These are phyloP conservation scores for Microplitis demolitor DNA, from an alignment of 1,140 invertebrate species.

Conservation along the genomic window DNA sequence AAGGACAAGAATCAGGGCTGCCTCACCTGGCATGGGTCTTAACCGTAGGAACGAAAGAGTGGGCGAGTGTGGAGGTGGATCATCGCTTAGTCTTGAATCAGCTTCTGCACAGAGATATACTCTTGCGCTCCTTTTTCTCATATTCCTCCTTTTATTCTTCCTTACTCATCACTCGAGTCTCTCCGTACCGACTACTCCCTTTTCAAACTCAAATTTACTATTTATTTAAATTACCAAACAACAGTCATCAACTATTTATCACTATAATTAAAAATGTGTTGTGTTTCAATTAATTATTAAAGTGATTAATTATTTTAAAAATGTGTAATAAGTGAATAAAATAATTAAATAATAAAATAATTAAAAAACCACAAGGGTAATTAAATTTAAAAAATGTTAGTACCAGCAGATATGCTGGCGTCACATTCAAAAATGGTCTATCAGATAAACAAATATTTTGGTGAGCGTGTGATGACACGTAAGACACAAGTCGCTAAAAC, in stretches of 20 bases:
- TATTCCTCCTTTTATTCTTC: background rate
- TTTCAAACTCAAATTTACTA: no score
- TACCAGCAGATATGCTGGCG: slow-evolving; percentile 83
- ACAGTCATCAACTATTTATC: no score
- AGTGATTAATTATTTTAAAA: background rate
- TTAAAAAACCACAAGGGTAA: background rate
- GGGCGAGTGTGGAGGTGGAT: slow-evolving; percentile 43
- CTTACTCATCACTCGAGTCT: no score
- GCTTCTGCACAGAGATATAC: slow-evolving; percentile 40
- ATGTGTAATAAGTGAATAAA: background rate
- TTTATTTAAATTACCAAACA: no score
- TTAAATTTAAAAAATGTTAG: slow-evolving; percentile 69
- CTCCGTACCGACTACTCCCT: no score
- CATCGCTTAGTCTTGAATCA: slow-evolving; percentile 47
- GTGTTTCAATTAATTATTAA: no score
- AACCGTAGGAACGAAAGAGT: slow-evolving; percentile 19
- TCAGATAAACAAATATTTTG: slow-evolving; percentile 94
- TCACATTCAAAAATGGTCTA: slow-evolving; percentile 89
- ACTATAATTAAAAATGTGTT: no score
- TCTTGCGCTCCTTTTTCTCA: slow-evolving; percentile 26
- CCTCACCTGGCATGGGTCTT: slow-evolving; percentile 25
- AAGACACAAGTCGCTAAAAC: slow-evolving; percentile 85
- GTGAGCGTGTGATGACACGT: slow-evolving; percentile 83
- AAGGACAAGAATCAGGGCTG: no score
- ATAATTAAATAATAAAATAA: no score